Evolutionary conservation across 2,888 invertebrate species (phyloP), one percentile per base, ranked within the genome.

Genomic region (Caenorhabditis doughertyi): DNA sequence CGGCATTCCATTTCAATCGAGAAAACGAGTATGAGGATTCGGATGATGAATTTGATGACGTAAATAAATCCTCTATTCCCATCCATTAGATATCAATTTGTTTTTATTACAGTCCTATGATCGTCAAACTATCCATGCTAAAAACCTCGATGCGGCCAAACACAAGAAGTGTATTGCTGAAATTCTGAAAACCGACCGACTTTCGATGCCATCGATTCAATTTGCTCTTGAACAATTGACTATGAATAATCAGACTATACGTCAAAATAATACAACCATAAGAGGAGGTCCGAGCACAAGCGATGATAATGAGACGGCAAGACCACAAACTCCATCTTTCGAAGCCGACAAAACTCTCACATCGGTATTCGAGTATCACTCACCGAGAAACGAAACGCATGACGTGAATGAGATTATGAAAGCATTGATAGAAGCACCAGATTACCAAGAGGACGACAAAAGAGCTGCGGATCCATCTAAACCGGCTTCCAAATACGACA

Each of bases 131-230:
- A 58, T 60, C 18, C 76, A 68, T 29, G 65, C 81, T 8, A 81
- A 77, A 51, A 82, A 72, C 44, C 42, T 82, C 25, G 79, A 82
- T 35, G 82, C 82, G 3, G 79, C 64, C 0, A 77, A 79, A 47
- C 73, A 79, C 35, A 82, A 82, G 32, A 82, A 64, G 35, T 73
- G 79, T 35, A 32, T 82, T 21, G 79, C 82, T 9, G 82, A 73
- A 2, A 68, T 82, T 55, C 29, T 81, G 60, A 81, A 77, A 27
- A 60, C 25, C 27, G 67, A 76, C 8, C 51, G 21, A 27, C 76
- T 81, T 1, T 70, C 81, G 16, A 70, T 74, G 74, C 81, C 74
- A 1, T 70, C 49, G 27, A 76, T 81, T 29, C 74, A 76, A 39
- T 76, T 32, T 21, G 68, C 64, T 25, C 42, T 76, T 13, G 76